A percentile compares a stretch with the other conserved stretches of the same genome.
These are phyloP conservation scores for Camponotus floridanus DNA, from an alignment of 1,140 invertebrate species.

Conservation along the genomic window DNA sequence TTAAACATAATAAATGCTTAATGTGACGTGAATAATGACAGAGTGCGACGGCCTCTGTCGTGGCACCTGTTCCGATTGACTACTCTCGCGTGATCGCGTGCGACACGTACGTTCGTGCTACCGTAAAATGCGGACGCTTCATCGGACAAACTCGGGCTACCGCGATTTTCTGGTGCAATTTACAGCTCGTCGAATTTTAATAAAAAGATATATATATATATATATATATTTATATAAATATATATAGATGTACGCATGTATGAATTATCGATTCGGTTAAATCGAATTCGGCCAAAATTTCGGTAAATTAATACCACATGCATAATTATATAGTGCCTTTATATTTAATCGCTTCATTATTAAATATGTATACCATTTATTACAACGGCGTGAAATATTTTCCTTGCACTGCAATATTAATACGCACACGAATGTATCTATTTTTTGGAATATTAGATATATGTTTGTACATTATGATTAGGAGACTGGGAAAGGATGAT, in stretches of 20 bases:
- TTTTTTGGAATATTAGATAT: not conserved
- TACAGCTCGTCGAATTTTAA: slow-evolving; percentile 13
- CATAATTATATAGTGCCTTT: not conserved
- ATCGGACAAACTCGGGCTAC: slow-evolving; percentile 21
- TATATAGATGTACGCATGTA: not conserved
- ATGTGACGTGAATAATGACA: slow-evolving; percentile 53
- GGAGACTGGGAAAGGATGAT: not conserved
- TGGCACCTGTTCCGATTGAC: slow-evolving; percentile 41
- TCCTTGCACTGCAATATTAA: not conserved
- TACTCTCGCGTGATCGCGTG: slow-evolving; percentile 64
- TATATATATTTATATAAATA: not conserved
- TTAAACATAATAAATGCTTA: slow-evolving; percentile 62
- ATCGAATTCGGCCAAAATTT: not conserved
- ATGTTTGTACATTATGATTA: slow-evolving; percentile 4
- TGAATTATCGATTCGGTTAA: slow-evolving; percentile 1
- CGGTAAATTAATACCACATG: not conserved
- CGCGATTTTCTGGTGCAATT: slow-evolving; percentile 4
- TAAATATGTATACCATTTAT: not conserved
- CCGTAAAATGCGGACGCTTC: slow-evolving; percentile 19
- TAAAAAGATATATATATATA: not conserved
- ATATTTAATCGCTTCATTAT: not conserved
- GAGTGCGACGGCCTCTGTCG: slow-evolving; percentile 19
- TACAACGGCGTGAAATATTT: not conserved
- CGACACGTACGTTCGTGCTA: slow-evolving; percentile 15
- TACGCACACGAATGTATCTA: not conserved